These are phyloP conservation scores for Bradypodion pumilum DNA, from an alignment of 2,797 vertebrate genomes.

Conservation along the genomic window DNA sequence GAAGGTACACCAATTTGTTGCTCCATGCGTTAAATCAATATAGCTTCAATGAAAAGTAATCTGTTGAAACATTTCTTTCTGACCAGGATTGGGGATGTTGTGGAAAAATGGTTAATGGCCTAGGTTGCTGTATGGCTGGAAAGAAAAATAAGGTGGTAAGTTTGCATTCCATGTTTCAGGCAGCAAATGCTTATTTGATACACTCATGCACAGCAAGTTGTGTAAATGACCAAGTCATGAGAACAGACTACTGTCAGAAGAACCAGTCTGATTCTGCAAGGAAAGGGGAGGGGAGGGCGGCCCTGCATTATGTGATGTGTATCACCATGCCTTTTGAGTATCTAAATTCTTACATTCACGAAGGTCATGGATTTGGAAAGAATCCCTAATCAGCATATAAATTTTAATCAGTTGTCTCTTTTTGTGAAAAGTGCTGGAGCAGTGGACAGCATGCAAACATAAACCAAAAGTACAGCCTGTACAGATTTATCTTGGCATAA, in stretches of 20 bases:
- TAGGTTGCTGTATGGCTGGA: constrained; percentile 43
- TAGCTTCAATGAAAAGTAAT: neutral
- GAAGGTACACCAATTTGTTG: too few species aligned
- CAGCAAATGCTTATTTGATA: neutral
- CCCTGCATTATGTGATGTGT: neutral
- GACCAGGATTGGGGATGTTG: constrained; percentile 58
- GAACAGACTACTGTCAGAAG: neutral
- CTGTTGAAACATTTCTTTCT: constrained; percentile 29
- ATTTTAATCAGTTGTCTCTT: neutral
- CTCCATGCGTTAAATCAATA: neutral
- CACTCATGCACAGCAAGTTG: neutral
- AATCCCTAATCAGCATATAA: neutral
- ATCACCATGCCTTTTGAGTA: neutral
- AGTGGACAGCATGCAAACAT: neutral
- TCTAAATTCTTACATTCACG: neutral
- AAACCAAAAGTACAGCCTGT: neutral
- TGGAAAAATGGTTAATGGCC: constrained; percentile 20
- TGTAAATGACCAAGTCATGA: neutral
- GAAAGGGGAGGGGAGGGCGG: neutral
- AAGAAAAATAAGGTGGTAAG: constrained; percentile 33
- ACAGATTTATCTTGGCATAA: neutral
- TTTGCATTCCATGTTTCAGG: neutral
- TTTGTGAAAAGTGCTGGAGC: neutral
- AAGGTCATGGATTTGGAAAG: neutral
- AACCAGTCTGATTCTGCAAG: neutral